A percentile compares a stretch with the other conserved stretches of the same genome.
Conservation (phyloP, 2,888 invertebrate genomes). For the Cactoblastis cactorum region DNA sequence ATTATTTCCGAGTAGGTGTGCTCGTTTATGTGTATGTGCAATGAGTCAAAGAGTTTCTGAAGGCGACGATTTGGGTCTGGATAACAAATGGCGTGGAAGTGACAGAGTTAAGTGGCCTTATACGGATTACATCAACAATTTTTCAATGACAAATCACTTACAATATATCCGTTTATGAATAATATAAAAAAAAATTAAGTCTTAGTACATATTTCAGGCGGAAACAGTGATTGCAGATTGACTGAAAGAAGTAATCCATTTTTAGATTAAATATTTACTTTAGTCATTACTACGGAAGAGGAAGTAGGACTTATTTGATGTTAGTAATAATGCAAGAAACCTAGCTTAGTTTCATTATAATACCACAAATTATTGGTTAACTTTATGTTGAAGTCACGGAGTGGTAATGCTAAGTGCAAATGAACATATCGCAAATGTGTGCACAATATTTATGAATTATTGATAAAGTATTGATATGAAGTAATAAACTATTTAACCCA, state of each 20-base stretch:
- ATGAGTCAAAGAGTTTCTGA: slow-evolving; percentile 34
- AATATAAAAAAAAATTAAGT: neutral
- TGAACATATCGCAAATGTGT: neutral
- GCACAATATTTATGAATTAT: neutral
- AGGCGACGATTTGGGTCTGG: slow-evolving; percentile 36
- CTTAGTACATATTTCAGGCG: neutral
- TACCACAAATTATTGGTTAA: neutral
- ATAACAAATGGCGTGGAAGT: slow-evolving; percentile 50
- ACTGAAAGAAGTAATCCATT: too few relatives aligned
- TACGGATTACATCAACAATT: slow-evolving; percentile 32
- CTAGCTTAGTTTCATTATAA: neutral
- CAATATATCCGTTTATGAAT: neutral
- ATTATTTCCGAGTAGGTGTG: slow-evolving; percentile 43
- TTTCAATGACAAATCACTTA: neutral
- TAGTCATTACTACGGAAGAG: neutral
- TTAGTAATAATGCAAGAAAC: slow-evolving; percentile 1
- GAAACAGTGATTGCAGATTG: too few relatives aligned
- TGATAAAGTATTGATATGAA: neutral
- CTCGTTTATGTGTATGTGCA: slow-evolving; percentile 29
- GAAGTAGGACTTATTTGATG: neutral
- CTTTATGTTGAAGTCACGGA: neutral
- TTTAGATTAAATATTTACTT: too few relatives aligned
- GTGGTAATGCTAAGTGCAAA: neutral
- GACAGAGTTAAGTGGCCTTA: slow-evolving; percentile 42
- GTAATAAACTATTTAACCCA: too few relatives aligned